Conservation (phyloP, 2,113 vertebrate species). For the Hassar affinis region DNA sequence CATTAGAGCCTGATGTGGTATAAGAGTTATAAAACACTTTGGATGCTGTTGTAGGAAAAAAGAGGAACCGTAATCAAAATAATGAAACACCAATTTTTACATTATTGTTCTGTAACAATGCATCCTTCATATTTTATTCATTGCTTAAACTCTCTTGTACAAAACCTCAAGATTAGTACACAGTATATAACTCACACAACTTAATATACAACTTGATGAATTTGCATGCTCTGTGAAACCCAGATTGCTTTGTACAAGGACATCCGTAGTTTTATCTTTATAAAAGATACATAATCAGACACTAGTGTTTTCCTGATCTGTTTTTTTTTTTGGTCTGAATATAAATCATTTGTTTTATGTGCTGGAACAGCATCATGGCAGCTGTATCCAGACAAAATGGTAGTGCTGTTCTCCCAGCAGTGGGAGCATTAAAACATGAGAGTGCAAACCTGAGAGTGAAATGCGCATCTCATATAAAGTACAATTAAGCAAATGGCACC, state of each 20-base stretch:
- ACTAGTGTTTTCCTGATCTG: conserved; percentile 13
- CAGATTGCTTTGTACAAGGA: conserved; percentile 23
- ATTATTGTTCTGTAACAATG: not conserved
- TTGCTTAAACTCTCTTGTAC: not conserved
- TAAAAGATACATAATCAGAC: conserved; percentile 28
- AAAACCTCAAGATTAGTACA: not conserved
- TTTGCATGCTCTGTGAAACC: not conserved
- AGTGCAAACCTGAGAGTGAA: conserved; percentile 12
- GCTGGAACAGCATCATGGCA: conserved; percentile 12
- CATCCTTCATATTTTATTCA: not conserved
- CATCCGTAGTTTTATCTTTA: not conserved
- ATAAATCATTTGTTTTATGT: conserved; percentile 25
- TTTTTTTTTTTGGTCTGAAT: conserved; percentile 7
- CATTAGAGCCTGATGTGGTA: not conserved
- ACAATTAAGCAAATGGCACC: conserved; percentile 12
- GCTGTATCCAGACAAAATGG: not conserved
- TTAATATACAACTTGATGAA: not conserved
- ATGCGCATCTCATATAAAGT: conserved; percentile 15
- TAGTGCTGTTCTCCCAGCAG: not conserved
- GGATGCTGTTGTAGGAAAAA: not conserved
- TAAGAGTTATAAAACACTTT: not conserved
- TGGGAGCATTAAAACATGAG: not conserved
- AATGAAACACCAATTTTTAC: not conserved
- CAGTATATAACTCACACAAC: not conserved
- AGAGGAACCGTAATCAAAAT: not conserved